Evolutionary conservation across 1,140 invertebrate species (phyloP).

Genomic region (Zaprionus ornatus): DNA sequence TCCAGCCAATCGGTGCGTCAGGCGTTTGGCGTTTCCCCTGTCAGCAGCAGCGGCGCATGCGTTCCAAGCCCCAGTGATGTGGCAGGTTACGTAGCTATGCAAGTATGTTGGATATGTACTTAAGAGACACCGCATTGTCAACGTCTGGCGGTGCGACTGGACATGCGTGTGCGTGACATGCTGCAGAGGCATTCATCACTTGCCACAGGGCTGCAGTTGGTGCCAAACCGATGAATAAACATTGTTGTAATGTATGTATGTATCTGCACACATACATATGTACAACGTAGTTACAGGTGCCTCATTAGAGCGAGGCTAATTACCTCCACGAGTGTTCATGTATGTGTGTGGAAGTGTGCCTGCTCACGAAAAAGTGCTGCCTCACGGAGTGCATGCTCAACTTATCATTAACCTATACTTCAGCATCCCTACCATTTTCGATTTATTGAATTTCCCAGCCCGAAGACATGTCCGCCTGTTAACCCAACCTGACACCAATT

Average conservation of each 20-base stretch:
- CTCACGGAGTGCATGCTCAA: constrained; percentile 40
- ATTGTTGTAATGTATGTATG: constrained; percentile 5
- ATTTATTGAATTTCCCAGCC: constrained; percentile 56
- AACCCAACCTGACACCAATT: constrained; percentile 55
- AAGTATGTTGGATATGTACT: constrained; percentile 3
- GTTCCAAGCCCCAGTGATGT: constrained; percentile 53
- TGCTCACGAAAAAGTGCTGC: constrained; percentile 36
- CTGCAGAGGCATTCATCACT: constrained; percentile 55
- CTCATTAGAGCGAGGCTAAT: constrained; percentile 69
- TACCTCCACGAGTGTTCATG: constrained; percentile 30
- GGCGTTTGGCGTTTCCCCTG: constrained; percentile 29
- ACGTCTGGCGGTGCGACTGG: constrained; percentile 48
- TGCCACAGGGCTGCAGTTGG: constrained; percentile 30
- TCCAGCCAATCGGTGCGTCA: constrained; percentile 38
- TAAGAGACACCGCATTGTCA: constrained; percentile 31
- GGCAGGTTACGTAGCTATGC: constrained; percentile 35
- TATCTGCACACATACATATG: constrained; percentile 20
- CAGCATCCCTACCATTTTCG: constrained; percentile 46
- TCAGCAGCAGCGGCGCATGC: constrained; percentile 55
- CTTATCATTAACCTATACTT: constrained; percentile 10
- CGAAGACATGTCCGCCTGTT: not conserved
- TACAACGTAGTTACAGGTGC: constrained; percentile 36
- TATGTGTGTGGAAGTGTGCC: constrained; percentile 35
- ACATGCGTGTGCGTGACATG: constrained; percentile 48
- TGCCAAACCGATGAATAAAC: constrained; percentile 16